Percentiles rank a stretch among this genome's conserved stretches.
Evolutionary conservation across 1,140 invertebrate genomes (phyloP).

Genomic region (Sesamia nonagrioides): DNA sequence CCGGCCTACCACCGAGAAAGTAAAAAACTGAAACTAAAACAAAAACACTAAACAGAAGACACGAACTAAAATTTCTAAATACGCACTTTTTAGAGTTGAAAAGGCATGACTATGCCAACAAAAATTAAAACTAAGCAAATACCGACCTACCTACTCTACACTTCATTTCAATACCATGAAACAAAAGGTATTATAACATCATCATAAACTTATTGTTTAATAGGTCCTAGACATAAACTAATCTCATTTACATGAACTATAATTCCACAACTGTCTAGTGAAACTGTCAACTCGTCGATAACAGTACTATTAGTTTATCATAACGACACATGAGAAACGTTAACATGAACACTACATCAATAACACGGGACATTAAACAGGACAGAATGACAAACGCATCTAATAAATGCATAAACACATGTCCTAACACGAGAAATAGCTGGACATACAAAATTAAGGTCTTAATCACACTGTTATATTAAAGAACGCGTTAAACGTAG

Average conservation of each 20-base stretch:
- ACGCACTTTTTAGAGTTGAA: too few relatives aligned
- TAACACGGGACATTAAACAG: neutral
- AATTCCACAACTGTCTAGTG: neutral
- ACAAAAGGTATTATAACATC: neutral
- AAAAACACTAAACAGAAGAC: too few relatives aligned
- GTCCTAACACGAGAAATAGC: slow-evolving; percentile 12
- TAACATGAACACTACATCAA: slow-evolving; percentile 21
- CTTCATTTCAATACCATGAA: too few relatives aligned
- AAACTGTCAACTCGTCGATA: slow-evolving; percentile 22
- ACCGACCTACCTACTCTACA: too few relatives aligned
- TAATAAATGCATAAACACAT: slow-evolving; percentile 28
- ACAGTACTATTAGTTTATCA: slow-evolving; percentile 3
- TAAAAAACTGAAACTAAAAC: too few relatives aligned
- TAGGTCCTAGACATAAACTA: neutral
- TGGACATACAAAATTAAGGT: neutral
- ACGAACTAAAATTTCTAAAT: too few relatives aligned
- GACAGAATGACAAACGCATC: neutral
- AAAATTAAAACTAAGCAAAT: too few relatives aligned
- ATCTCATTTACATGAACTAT: slow-evolving; percentile 12
- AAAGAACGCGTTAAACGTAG: neutral
- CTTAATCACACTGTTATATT: neutral
- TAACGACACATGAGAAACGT: slow-evolving; percentile 8
- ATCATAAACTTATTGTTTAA: slow-evolving; percentile 30
- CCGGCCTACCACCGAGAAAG: too few relatives aligned
- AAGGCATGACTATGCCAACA: too few relatives aligned